Evolutionary conservation across 2,797 vertebrate species (phyloP).

Genomic region (Helarctos malayanus): DNA sequence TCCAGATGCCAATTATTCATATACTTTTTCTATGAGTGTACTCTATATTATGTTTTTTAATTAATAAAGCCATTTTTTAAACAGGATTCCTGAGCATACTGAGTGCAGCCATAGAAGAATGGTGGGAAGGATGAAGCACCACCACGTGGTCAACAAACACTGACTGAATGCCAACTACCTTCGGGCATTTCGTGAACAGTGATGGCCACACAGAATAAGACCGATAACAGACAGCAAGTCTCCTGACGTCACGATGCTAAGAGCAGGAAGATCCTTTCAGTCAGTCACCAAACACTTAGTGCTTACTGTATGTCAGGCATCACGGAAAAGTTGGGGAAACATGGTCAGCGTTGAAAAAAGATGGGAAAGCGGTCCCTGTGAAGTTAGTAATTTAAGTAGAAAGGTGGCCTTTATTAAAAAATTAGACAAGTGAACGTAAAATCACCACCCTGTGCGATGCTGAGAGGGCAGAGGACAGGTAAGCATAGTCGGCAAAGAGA

Average conservation of each 20-base stretch:
- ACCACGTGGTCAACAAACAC: neutral
- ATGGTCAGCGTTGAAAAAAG: rapidly evolving
- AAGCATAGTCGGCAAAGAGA: neutral
- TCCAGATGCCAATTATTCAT: neutral
- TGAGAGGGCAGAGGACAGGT: neutral
- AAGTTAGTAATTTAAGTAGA: neutral
- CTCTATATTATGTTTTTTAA: neutral
- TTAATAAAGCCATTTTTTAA: neutral
- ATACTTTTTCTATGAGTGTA: neutral
- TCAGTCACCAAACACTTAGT: neutral
- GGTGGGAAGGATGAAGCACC: neutral
- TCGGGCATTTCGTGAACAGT: rapidly evolving
- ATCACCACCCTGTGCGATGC: neutral
- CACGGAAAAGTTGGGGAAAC: neutral
- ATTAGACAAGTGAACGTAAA: neutral
- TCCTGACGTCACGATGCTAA: neutral
- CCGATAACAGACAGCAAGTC: rapidly evolving
- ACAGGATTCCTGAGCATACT: neutral
- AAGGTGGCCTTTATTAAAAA: neutral
- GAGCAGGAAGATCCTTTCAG: neutral
- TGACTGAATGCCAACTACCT: neutral
- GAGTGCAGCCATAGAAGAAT: neutral
- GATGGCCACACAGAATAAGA: neutral
- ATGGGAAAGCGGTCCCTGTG: neutral
- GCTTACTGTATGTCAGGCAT: too few species aligned